Evolutionary conservation across 2,888 invertebrate genomes (phyloP).

Genomic region (Spisula subtruncata): DNA sequence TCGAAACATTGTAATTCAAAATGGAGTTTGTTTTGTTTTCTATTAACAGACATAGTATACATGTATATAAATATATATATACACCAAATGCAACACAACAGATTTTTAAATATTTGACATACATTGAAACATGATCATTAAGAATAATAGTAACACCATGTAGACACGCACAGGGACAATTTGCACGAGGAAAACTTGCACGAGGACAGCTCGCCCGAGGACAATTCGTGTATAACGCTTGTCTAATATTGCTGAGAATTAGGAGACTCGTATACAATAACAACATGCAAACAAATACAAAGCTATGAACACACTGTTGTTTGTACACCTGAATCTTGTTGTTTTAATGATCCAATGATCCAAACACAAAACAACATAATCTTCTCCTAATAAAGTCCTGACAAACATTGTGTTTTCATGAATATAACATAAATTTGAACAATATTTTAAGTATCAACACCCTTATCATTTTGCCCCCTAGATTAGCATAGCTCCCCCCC

Average conservation of each 20-base stretch:
- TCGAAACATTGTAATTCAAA: not conserved
- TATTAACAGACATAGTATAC: too few species aligned
- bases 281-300: not conserved
- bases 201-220: too few species aligned
- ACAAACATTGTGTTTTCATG: not conserved
- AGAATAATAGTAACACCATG: not conserved
- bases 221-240: not conserved
- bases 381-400: not conserved
- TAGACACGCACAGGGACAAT: too few species aligned
- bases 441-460: not conserved
- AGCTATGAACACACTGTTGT: slow-evolving; percentile 19
- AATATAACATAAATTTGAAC: slow-evolving; percentile 1
- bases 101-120: not conserved
- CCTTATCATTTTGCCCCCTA: too few species aligned
- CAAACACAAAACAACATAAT: not conserved
- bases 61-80: not conserved
- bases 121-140: not conserved
- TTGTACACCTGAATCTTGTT: slow-evolving; percentile 21
- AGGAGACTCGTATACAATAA: not conserved
- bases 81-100: not conserved
- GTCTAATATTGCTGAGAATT: not conserved
- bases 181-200: not conserved
- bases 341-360: not conserved
- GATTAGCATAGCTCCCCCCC: too few species aligned
- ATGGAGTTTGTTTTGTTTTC: not conserved